These are phyloP conservation scores for Hoplostethus mediterraneus DNA, from an alignment of 2,797 vertebrate genomes.

Conservation along the genomic window DNA sequence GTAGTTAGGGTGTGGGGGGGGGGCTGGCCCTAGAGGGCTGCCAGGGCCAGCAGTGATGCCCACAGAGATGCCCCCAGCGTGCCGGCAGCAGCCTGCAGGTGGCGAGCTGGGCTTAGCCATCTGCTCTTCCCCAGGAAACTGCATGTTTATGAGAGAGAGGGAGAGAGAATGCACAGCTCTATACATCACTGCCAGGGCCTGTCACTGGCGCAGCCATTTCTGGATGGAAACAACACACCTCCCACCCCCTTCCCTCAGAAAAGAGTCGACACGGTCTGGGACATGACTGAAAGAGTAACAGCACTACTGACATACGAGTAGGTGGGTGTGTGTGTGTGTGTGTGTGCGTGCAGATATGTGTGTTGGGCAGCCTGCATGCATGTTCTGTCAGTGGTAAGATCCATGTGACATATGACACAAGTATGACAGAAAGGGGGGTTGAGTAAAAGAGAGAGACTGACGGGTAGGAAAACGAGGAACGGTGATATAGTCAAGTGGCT, in stretches of 20 bases:
- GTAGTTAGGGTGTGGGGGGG: slow-evolving; percentile 50
- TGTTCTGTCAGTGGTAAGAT: slow-evolving; percentile 57
- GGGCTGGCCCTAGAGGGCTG: slow-evolving; percentile 69
- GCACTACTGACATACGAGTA: slow-evolving; percentile 58
- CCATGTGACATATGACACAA: slow-evolving; percentile 56
- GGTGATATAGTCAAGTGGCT: slow-evolving; percentile 50
- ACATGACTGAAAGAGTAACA: slow-evolving; percentile 40
- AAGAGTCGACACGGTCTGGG: slow-evolving; percentile 22
- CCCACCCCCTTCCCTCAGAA: slow-evolving; percentile 15
- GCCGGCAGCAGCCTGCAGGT: slow-evolving; percentile 82
- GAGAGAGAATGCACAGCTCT: slow-evolving; percentile 76
- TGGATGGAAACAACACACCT: slow-evolving; percentile 48
- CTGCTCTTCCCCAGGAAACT: slow-evolving; percentile 83
- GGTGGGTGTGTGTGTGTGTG: slow-evolving; percentile 40
- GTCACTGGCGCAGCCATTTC: slow-evolving; percentile 36
- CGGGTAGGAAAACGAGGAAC: slow-evolving; percentile 33
- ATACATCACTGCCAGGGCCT: slow-evolving; percentile 78
- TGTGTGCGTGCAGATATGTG: slow-evolving; percentile 18
- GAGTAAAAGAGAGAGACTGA: slow-evolving; percentile 18
- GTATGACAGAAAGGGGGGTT: slow-evolving; percentile 27
- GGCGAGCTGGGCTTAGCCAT: slow-evolving; percentile 84
- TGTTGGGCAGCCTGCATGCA: slow-evolving; percentile 63
- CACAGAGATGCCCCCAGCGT: slow-evolving; percentile 69
- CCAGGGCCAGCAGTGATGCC: slow-evolving; percentile 65
- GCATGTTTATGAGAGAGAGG: slow-evolving; percentile 75